Conservation (phyloP, 2,113 vertebrate species). For the Bolborhynchus lineola region DNA sequence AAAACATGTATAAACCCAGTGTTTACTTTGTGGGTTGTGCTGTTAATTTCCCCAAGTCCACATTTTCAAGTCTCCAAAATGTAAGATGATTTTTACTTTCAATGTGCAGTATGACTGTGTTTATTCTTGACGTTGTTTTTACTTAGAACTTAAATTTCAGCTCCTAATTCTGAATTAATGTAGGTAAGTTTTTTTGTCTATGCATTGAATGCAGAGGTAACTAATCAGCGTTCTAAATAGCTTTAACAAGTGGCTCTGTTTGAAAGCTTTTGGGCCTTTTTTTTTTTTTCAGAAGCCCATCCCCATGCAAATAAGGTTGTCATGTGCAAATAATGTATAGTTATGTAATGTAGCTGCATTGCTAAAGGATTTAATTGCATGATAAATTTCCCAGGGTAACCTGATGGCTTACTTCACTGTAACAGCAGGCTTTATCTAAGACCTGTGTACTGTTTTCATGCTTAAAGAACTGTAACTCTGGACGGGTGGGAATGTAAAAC, state of each 20-base stretch:
- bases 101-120: fast-evolving
- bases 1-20: neutral
- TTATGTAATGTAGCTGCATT: neutral
- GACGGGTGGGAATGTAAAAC: neutral
- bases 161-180: neutral
- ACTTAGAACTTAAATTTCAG: neutral
- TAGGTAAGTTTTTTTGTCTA: neutral
- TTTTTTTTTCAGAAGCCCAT: neutral
- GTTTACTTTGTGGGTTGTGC: neutral
- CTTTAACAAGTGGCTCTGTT: neutral
- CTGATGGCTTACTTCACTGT: neutral
- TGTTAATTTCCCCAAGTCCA: neutral
- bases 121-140: neutral
- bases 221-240: neutral
- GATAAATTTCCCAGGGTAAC: conserved; percentile 4
- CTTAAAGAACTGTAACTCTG: neutral
- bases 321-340: neutral
- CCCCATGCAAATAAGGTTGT: neutral
- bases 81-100: neutral
- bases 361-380: conserved; percentile 12
- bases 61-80: neutral
- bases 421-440: neutral
- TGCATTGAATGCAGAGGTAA: neutral
- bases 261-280: neutral
- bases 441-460: neutral